Base-by-base conservation (phyloP, 2,797 vertebrate genomes). In the Lepus oiostolus region DNA sequence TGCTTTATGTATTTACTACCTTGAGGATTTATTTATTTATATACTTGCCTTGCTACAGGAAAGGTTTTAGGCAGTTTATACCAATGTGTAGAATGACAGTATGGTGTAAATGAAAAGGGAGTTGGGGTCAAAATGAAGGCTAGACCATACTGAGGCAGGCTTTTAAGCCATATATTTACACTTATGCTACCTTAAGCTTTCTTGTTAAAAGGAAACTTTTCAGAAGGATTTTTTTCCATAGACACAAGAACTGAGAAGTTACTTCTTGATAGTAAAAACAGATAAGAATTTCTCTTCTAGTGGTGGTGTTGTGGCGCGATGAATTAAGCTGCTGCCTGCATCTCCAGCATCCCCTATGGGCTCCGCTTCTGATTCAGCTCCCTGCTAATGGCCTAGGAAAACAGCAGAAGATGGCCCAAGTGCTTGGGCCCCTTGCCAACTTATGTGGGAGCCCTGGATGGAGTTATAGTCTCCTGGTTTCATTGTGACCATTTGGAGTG, bases 271-370 rank as follows among this genome's bases (percentile, higher is more conserved):
- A 81, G 32, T 79, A 89, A 83, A 21, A 50, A 19, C 32, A 91
- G 85, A 52, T 83, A 68, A 85, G 50, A 95, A 62, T 85, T 86
- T 94, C 8, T 96, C 62, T 90, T 93, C 12, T 72, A 95, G 28
- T 16, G 54, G 13, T 58, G 54, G 54, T 13, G 54, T 58, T 58
- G 13, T 58, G 54, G 54, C 54, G 4, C 11, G 16, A 17, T 58
- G 54, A 4, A 16, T 58, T 58, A 21, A 58, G 54, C 54, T 21
- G 19, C 54, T 21, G 19, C 4, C 54, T 58, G 54, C 19, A 58
- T 21, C 4, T 2, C 8, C 42, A 47, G 42, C 42, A 47, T 47
- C 42, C 42, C 42, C 8, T 47, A 9, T 47, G 42, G 42, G 54
- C 54, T 58, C 17, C 54, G 19, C 54, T 58, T 58, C 54, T 58